A percentile compares a stretch with the other conserved stretches of the same genome.
Conservation (phyloP, 2,888 invertebrate species). For the Tubulanus polymorphus region DNA sequence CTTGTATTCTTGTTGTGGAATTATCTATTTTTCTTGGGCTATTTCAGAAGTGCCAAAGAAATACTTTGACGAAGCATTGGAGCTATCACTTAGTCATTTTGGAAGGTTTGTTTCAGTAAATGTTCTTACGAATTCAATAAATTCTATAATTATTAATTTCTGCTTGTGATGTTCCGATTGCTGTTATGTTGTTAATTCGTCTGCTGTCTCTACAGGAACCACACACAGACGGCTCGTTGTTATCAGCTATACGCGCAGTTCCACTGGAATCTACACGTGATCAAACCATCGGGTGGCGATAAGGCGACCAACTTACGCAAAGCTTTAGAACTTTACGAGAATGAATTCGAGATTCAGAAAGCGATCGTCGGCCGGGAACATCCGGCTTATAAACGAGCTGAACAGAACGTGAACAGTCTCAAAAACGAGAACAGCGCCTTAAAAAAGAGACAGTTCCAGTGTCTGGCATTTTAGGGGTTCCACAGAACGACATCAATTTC, state of each 20-base stretch:
- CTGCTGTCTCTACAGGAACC: constrained; percentile 11
- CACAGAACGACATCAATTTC: no score
- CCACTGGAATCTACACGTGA: constrained; percentile 25
- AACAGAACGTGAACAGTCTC: constrained; percentile 29
- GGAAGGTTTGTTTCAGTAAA: constrained; percentile 12
- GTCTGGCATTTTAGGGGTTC: no score
- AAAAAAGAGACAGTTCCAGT: no score
- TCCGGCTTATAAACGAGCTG: constrained; percentile 26
- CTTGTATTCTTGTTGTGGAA: background rate
- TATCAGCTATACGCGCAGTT: constrained; percentile 28
- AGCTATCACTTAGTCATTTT: constrained; percentile 23
- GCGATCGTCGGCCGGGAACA: constrained; percentile 24
- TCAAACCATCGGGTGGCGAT: background rate
- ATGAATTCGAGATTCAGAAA: constrained; percentile 25
- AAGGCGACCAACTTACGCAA: constrained; percentile 17
- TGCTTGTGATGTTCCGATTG: no score
- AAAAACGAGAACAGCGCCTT: no score
- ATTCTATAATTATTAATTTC: background rate
- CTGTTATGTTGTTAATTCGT: no score
- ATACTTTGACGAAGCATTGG: constrained; percentile 22
- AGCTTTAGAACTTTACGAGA: constrained; percentile 19
- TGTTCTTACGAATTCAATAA: background rate
- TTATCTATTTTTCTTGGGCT: background rate
- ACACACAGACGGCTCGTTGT: constrained; percentile 25
- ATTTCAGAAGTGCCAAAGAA: constrained; percentile 23